Base-by-base conservation (phyloP, 2,113 vertebrate species). In the Amphiprion percula region DNA sequence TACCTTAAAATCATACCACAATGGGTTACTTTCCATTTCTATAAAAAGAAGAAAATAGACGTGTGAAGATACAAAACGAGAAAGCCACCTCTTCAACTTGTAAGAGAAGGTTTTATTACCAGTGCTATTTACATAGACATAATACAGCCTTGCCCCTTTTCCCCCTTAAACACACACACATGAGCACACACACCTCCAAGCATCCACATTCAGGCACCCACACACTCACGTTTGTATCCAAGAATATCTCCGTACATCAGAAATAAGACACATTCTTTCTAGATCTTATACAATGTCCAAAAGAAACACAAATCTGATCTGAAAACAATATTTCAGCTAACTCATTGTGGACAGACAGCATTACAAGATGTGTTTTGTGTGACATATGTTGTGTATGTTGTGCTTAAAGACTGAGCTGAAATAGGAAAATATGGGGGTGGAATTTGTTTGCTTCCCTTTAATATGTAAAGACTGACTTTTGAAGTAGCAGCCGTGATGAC, bases 51-150 rank as follows among this genome's bases (percentile, higher is more conserved):
- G 12, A 7, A 44, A 44, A 44, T 1, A 44, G 41, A 19, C 16
- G 17, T 7, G 47, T 19, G 63, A 64, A 4, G 16, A 46, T 7
- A 55, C 17, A 26, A 11, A 63, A 41, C 11, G 74, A 59, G 16
- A 75, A 79, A 87, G 55, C 33, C 55, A 82, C 75, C 69, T 80
- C 70, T 89, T 93, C 56, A 77, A 77, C 79, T 90, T 87, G 84
- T 87, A 92, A 91, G 89, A 94, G 89, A 94, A 94, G 90, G 88
- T 89, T 91, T 94, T 95, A 93, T 94, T 94, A 91, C 80, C 92
- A 91, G 90, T 90, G 82, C 93, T 95, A 95, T 96, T 94, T 96
- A 96, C 95, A 95, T 91, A 71, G 89, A 93, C 92, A 95, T 94
- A 92, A 94, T 92, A 95, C 86, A 89, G 70, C 58, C 87, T 84